Evolutionary conservation across 2,888 invertebrate genomes (phyloP), one percentile per base, ranked within the genome.

Genomic region (Cylindroiulus punctatus): DNA sequence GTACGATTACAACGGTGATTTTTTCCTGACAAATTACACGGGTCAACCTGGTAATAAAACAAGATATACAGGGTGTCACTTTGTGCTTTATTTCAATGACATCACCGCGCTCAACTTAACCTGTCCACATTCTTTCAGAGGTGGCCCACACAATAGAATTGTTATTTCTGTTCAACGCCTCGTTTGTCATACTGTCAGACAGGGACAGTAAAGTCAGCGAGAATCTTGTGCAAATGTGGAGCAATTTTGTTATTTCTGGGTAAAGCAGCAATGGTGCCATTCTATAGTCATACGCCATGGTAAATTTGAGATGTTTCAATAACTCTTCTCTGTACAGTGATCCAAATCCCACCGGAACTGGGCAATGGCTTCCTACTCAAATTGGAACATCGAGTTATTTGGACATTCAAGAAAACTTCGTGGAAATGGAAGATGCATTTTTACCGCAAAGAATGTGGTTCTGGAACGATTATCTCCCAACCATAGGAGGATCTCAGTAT

Each of bases 381-480:
- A 12, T n/a, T 17, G 44, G 44, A 19, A 10, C 42, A 84, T 47
- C 47, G 30, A 30, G 47, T 40, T 84, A 84, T 26, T 84, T 84
- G 44, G 84, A 84, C 17, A 84, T 84, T 8, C 22, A 42, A 30
- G 84, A 84, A 44, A 47, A 84, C 84, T 47, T 22, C 0, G 44
- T 84, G 42, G 47, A 0, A 4, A 84, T 30, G 47, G 30, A 84
- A 47, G 44, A 84, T 84, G n/a, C 44, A 14, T 84, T 42, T 44
- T 26, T 44, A 3, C 42, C 84, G 12, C 84, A 84, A 47, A 42
- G 84, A 84, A 84, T 84, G 44, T 84, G 84, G 84, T 84, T 84
- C n/a, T 84, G 84, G 84, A 84, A 84, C 40, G 84, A 84, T 30
- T 84, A 84, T 84, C 44, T 84, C 12, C 84, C 84, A 14, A 84